A percentile compares a stretch with the other conserved stretches of the same genome.
phyloP scores from a whole-genome alignment of 2,113 vertebrate genomes.

The Globicephala melas region DNA sequence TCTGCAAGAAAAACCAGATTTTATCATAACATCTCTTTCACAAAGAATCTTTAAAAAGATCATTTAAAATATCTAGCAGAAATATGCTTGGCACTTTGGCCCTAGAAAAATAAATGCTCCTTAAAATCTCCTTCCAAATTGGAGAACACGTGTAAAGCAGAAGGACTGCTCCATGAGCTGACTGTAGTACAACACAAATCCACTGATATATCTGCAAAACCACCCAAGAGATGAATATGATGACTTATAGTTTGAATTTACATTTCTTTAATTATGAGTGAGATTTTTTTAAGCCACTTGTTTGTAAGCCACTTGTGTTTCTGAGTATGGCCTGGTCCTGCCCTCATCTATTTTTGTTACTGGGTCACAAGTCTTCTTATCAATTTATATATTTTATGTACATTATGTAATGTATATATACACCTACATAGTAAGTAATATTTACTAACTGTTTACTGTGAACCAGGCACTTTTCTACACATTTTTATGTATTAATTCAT shows the following conservation, averaged over 20 bases:
- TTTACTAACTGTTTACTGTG: not conserved
- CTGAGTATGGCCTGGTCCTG: not conserved
- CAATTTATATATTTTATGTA: not conserved
- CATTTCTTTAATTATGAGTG: slow-evolving; percentile 6
- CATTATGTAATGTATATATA: not conserved
- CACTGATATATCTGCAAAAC: not conserved
- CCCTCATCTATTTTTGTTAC: not conserved
- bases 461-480: not conserved
- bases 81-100: not conserved
- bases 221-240: not conserved
- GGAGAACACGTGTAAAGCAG: not conserved
- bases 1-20: slow-evolving; percentile 69
- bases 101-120: not conserved
- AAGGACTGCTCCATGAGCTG: not conserved
- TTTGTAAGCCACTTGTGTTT: not conserved
- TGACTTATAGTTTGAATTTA: not conserved
- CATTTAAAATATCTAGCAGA: slow-evolving; percentile 50
- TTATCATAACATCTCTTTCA: not conserved
- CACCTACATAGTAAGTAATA: not conserved
- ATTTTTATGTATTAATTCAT: not conserved
- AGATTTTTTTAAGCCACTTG: slow-evolving; percentile 17
- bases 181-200: not conserved
- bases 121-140: slow-evolving; percentile 29
- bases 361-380: not conserved
- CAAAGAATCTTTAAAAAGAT: not conserved